These are phyloP conservation scores for Oreochromis grahami DNA, from an alignment of 2,797 vertebrate genomes.

Conservation along the genomic window DNA sequence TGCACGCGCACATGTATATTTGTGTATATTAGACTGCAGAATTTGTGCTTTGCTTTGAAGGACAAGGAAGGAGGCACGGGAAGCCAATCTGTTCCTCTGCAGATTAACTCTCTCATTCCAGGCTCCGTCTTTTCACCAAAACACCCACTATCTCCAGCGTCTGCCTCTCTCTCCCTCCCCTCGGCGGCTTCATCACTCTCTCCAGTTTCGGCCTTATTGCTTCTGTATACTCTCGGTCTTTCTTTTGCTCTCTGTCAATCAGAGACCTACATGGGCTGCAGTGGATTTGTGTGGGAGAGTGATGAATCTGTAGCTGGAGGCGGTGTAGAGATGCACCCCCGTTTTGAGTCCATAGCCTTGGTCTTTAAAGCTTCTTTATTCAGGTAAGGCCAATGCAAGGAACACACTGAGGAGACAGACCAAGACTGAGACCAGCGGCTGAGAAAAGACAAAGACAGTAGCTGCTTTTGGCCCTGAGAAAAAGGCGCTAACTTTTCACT, in stretches of 20 bases:
- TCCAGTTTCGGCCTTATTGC: slow-evolving; percentile 31
- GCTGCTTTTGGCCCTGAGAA: slow-evolving; percentile 4
- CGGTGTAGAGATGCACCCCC: slow-evolving; percentile 6
- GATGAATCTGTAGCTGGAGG: slow-evolving; percentile 35
- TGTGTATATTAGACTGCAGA: slow-evolving; percentile 39
- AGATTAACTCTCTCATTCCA: slow-evolving; percentile 70
- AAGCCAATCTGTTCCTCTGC: slow-evolving; percentile 66
- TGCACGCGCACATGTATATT: neutral
- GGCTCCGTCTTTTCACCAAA: slow-evolving; percentile 38
- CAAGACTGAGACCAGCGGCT: slow-evolving; percentile 3
- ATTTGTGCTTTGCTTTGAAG: slow-evolving; percentile 64
- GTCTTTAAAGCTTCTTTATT: slow-evolving; percentile 18
- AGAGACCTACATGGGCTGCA: slow-evolving; percentile 27
- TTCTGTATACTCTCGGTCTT: slow-evolving; percentile 14
- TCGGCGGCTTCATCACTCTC: slow-evolving; percentile 13
- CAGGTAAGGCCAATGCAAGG: neutral
- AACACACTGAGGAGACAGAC: neutral
- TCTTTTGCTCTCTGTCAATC: slow-evolving; percentile 43
- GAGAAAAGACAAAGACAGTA: neutral
- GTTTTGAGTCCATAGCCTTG: neutral
- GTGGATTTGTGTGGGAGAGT: slow-evolving; percentile 46
- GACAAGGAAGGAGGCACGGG: slow-evolving; percentile 40
- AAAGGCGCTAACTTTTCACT: neutral
- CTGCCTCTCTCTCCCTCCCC: slow-evolving; percentile 4
- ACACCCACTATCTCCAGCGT: slow-evolving; percentile 58